These are phyloP conservation scores for Cecropterus lyciades DNA, from an alignment of 1,140 invertebrate genomes.

Conservation along the genomic window DNA sequence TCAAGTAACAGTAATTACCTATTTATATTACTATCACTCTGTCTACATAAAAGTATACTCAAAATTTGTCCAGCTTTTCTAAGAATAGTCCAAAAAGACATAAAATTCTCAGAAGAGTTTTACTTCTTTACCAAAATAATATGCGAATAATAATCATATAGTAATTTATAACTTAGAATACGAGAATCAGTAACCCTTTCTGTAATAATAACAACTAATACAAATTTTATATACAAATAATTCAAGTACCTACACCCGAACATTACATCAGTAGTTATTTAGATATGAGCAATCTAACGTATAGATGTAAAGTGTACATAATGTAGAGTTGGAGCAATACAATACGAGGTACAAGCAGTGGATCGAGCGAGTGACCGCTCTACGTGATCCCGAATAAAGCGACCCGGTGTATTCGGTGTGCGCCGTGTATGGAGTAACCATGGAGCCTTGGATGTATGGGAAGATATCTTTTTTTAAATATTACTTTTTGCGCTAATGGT, in stretches of 20 bases:
- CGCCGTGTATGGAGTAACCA: constrained; percentile 38
- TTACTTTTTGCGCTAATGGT: too few relatives aligned
- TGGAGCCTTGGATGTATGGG: neutral
- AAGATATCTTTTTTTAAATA: neutral
- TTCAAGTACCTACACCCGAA: neutral
- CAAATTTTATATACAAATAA: neutral
- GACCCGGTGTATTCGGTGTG: constrained; percentile 52
- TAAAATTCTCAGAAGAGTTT: too few relatives aligned
- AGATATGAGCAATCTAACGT: constrained; percentile 2
- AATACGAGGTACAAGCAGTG: constrained; percentile 23
- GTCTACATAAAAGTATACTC: too few relatives aligned
- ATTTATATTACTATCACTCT: too few relatives aligned
- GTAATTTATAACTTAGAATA: too few relatives aligned
- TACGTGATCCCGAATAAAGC: constrained; percentile 65
- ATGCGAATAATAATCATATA: too few relatives aligned
- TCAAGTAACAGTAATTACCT: too few relatives aligned
- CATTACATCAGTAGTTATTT: constrained; percentile 6
- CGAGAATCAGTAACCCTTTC: too few relatives aligned
- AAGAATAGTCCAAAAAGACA: too few relatives aligned
- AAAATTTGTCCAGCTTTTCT: too few relatives aligned
- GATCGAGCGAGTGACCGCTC: constrained; percentile 41
- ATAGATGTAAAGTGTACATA: constrained; percentile 23
- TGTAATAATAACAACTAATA: too few relatives aligned
- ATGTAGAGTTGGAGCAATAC: constrained; percentile 15
- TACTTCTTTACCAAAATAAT: too few relatives aligned